A percentile compares a stretch with the other conserved stretches of the same genome.
These are phyloP conservation scores for Burhinus bistriatus DNA, from an alignment of 2,113 vertebrate genomes.

Conservation along the genomic window DNA sequence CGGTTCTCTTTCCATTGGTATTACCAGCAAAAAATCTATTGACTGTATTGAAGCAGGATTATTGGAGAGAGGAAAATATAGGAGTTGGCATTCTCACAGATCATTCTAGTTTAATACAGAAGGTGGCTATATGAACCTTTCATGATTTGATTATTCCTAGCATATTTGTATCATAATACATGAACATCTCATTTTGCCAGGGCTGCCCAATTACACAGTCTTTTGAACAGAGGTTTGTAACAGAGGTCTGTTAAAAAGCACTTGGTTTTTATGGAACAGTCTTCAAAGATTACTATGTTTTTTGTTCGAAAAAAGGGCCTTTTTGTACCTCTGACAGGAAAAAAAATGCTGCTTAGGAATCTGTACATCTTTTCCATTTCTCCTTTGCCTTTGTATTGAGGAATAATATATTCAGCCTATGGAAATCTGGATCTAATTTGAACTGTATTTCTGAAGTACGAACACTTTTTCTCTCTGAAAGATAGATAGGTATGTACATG, in stretches of 20 bases:
- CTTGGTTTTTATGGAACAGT: not conserved
- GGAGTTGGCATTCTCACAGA: not conserved
- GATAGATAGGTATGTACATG: accelerated
- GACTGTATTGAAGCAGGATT: not conserved
- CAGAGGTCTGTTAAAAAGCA: not conserved
- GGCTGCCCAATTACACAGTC: not conserved
- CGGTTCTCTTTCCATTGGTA: not conserved
- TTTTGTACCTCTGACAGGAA: not conserved
- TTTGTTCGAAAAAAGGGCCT: not conserved
- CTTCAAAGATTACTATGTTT: not conserved
- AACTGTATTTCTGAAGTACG: not conserved
- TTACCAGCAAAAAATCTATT: not conserved
- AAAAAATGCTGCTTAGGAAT: not conserved
- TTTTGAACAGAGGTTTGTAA: not conserved
- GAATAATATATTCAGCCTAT: not conserved
- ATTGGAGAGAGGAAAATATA: not conserved
- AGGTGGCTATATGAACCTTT: not conserved
- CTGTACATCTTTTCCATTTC: not conserved
- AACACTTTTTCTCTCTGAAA: not conserved
- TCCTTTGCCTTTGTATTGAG: not conserved
- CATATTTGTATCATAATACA: not conserved
- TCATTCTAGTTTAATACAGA: not conserved
- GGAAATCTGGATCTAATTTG: not conserved
- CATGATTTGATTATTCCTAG: not conserved
- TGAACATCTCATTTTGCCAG: not conserved